Percentiles rank a stretch among this genome's conserved stretches.
These are phyloP conservation scores for Apamea epomidion DNA, from an alignment of 2,888 invertebrate species.

Conservation along the genomic window DNA sequence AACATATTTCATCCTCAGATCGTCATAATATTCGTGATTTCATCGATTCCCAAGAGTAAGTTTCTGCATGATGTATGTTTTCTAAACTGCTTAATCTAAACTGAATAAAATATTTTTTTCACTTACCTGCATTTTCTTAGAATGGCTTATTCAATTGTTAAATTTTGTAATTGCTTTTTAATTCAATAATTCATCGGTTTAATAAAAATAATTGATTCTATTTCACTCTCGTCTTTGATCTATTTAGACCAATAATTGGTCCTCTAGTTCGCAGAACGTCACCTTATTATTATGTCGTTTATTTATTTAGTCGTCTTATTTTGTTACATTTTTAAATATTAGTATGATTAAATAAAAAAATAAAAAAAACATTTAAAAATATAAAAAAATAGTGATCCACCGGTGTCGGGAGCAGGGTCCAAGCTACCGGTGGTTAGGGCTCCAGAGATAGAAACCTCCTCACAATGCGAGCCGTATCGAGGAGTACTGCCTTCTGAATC, in stretches of 20 bases:
- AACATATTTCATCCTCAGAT: constrained; percentile 50
- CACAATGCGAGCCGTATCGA: too few relatives aligned
- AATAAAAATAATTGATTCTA: not conserved
- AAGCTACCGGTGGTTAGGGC: too few relatives aligned
- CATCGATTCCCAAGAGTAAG: constrained; percentile 34
- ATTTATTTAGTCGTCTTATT: too few relatives aligned
- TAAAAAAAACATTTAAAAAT: too few relatives aligned
- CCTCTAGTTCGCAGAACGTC: not conserved
- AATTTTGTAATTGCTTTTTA: constrained; percentile 20
- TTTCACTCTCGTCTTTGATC: constrained; percentile 9
- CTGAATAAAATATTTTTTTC: not conserved
- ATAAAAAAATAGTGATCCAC: too few relatives aligned
- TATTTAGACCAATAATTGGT: not conserved
- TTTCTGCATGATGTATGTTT: constrained; percentile 39
- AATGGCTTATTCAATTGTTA: not conserved
- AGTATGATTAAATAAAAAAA: too few relatives aligned
- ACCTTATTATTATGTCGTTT: too few relatives aligned
- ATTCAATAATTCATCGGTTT: constrained; percentile 7
- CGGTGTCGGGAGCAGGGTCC: too few relatives aligned
- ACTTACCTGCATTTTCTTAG: not conserved
- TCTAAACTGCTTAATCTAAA: not conserved
- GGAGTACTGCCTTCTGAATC: too few relatives aligned
- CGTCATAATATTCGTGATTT: constrained; percentile 39
- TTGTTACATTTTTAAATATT: too few relatives aligned
- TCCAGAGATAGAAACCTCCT: too few relatives aligned